phyloP scores from a whole-genome alignment of 2,113 vertebrate genomes.

The Pterocles orientalis region DNA sequence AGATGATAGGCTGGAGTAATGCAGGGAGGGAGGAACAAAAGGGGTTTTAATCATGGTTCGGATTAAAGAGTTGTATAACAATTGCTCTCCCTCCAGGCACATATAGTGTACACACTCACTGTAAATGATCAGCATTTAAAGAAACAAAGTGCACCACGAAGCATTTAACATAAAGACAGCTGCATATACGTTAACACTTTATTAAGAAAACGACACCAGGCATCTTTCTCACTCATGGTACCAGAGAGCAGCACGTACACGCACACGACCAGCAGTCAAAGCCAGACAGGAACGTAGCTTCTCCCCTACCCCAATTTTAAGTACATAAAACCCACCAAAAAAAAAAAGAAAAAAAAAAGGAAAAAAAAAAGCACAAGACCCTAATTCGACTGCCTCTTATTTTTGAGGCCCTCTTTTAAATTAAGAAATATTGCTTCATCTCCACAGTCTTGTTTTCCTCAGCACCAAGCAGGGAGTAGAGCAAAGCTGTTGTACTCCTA shows the following conservation, averaged over 20 bases:
- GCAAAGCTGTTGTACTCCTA: slow-evolving; percentile 19
- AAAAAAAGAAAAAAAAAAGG: neutral
- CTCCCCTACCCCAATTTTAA: neutral
- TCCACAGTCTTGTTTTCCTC: neutral
- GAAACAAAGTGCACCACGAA: slow-evolving; percentile 26
- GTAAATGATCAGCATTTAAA: slow-evolving; percentile 53
- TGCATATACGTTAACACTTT: slow-evolving; percentile 37
- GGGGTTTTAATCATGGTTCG: slow-evolving; percentile 51
- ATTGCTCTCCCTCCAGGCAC: slow-evolving; percentile 62
- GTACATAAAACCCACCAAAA: neutral
- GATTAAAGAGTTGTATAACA: slow-evolving; percentile 68
- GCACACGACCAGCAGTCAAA: neutral
- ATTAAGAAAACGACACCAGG: neutral
- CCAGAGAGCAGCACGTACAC: neutral
- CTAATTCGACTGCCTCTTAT: neutral
- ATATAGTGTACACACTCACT: slow-evolving; percentile 27
- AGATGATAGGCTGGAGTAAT: slow-evolving; percentile 61
- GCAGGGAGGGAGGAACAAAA: slow-evolving; percentile 61
- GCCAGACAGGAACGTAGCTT: neutral
- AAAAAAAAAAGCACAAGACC: neutral
- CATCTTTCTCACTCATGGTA: neutral
- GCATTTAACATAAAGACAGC: slow-evolving; percentile 21
- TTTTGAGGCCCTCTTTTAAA: neutral
- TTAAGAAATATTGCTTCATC: neutral
- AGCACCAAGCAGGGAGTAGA: neutral